phyloP scores from a whole-genome alignment of 2,797 vertebrate species.

The Hemitrygon akajei region DNA sequence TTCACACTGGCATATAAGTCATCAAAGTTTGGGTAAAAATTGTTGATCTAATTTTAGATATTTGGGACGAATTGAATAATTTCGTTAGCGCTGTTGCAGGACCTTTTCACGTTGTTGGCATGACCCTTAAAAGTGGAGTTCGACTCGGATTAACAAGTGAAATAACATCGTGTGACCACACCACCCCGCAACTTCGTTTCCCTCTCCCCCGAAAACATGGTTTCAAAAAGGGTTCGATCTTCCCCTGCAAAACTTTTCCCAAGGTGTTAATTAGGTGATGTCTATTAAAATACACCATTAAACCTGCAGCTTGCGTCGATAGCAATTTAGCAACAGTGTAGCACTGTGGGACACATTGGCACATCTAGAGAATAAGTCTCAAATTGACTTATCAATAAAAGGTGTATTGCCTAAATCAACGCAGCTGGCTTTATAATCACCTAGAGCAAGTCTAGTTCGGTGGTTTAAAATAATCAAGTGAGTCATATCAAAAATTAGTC shows the following conservation, averaged over 20 bases:
- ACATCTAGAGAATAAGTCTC: background rate
- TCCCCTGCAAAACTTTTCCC: background rate
- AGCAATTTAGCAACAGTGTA: background rate
- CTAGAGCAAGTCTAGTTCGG: background rate
- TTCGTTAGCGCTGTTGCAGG: background rate
- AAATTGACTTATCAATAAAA: background rate
- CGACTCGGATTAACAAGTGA: background rate
- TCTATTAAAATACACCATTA: conserved; percentile 12
- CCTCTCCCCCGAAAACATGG: background rate
- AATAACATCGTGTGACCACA: background rate
- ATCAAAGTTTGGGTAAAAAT: background rate
- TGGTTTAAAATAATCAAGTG: background rate
- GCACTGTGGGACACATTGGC: background rate
- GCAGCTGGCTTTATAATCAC: background rate
- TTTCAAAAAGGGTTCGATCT: background rate
- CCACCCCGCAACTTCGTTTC: too few relatives aligned
- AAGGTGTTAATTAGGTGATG: background rate
- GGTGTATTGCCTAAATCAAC: background rate
- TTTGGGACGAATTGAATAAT: background rate
- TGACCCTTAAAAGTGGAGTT: background rate
- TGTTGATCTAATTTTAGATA: background rate
- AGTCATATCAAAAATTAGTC: background rate
- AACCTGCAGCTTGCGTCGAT: background rate
- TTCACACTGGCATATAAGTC: background rate
- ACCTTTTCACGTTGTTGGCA: background rate